These are phyloP conservation scores for Agrotis segetum DNA, from an alignment of 2,888 invertebrate species.

Conservation along the genomic window DNA sequence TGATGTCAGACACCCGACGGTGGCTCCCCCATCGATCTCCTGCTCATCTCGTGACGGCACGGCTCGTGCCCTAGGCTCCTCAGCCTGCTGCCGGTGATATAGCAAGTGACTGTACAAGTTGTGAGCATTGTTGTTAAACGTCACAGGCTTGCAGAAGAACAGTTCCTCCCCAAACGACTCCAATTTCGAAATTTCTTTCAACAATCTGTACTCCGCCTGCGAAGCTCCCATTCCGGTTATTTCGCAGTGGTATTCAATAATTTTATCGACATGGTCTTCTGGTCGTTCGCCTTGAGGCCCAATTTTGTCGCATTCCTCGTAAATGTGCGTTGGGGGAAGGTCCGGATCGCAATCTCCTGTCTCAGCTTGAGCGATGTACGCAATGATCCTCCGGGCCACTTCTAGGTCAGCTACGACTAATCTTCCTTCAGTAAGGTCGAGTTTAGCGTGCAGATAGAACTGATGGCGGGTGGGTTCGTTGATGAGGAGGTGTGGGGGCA, in stretches of 20 bases:
- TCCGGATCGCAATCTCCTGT: constrained; percentile 93
- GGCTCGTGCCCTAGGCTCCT: constrained; percentile 83
- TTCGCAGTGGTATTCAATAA: constrained; percentile 92
- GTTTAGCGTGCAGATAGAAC: constrained; percentile 96
- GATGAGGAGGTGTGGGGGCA: constrained; percentile 96
- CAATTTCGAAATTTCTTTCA: constrained; percentile 95
- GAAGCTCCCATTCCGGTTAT: constrained; percentile 92
- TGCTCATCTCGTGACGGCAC: constrained; percentile 76
- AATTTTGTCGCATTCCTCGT: constrained; percentile 92
- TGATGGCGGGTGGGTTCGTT: constrained; percentile 96
- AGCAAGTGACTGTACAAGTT: constrained; percentile 94
- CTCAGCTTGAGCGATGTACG: constrained; percentile 95
- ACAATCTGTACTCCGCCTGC: constrained; percentile 96
- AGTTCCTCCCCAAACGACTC: constrained; percentile 96
- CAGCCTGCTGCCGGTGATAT: constrained; percentile 91
- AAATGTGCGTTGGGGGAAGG: constrained; percentile 91
- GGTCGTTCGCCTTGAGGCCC: constrained; percentile 92
- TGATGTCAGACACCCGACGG: constrained; percentile 85
- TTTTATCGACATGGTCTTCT: constrained; percentile 92
- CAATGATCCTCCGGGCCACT: constrained; percentile 93
- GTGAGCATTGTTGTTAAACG: constrained; percentile 92
- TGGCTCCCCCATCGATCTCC: constrained; percentile 87
- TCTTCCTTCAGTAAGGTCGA: constrained; percentile 94
- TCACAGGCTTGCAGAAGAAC: constrained; percentile 93
- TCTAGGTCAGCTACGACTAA: constrained; percentile 93